These are phyloP conservation scores for Ochotona curzoniae DNA, from an alignment of 2,113 vertebrate species.

Conservation along the genomic window DNA sequence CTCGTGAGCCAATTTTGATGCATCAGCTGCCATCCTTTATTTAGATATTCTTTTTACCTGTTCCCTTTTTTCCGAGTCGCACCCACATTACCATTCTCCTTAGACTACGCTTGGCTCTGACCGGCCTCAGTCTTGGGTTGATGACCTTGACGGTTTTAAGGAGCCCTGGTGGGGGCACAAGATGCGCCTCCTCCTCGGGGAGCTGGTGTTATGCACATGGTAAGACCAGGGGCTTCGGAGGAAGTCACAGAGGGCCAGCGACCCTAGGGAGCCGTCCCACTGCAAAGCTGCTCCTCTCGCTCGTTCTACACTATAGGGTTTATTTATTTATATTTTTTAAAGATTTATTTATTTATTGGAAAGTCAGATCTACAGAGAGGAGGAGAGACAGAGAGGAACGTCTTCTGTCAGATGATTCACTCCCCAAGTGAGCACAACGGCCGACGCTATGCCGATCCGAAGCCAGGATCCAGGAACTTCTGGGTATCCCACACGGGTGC, in stretches of 20 bases:
- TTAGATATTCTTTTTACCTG: neutral
- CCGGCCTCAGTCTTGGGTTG: neutral
- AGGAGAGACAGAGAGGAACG: too few species aligned
- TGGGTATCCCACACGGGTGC: too few species aligned
- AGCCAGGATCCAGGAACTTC: too few species aligned
- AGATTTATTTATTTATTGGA: too few species aligned
- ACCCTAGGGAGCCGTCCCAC: neutral
- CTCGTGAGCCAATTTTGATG: neutral
- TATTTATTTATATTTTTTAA: too few species aligned
- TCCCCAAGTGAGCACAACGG: too few species aligned
- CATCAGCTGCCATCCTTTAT: neutral
- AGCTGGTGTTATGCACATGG: neutral
- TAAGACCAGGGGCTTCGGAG: neutral
- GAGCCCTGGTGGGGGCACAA: neutral
- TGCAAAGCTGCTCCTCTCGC: neutral
- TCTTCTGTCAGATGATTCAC: too few species aligned
- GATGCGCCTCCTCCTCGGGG: neutral
- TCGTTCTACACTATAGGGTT: too few species aligned
- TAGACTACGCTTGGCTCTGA: neutral
- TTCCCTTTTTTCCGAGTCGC: neutral
- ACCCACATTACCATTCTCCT: neutral
- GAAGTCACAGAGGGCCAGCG: neutral
- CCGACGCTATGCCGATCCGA: too few species aligned
- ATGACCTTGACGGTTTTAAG: conserved; percentile 9
- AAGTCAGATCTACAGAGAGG: too few species aligned